A percentile compares a stretch with the other conserved stretches of the same genome.
phyloP scores from a whole-genome alignment of 2,888 invertebrate species.

The Scotopteryx bipunctaria region DNA sequence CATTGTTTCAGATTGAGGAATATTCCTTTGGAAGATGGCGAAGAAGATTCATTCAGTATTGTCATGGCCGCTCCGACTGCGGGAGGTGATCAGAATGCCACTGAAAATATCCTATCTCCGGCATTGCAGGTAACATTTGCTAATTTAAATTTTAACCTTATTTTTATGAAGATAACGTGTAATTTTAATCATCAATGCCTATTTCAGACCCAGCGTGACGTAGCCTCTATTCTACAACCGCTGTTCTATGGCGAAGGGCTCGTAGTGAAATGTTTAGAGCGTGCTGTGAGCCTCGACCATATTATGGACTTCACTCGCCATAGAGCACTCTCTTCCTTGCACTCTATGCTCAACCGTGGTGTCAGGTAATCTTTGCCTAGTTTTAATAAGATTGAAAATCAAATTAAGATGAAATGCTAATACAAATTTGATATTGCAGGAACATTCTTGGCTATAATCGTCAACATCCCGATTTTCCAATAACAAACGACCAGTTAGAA shows the following conservation, averaged over 20 bases:
- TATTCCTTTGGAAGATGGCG: conserved; percentile 94
- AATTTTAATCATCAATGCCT: background rate
- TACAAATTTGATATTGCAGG: conserved; percentile 59
- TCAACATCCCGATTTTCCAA: conserved; percentile 96
- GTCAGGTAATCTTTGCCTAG: conserved; percentile 82
- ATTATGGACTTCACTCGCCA: conserved; percentile 99
- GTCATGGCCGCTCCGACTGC: conserved; percentile 83
- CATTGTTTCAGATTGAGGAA: conserved; percentile 88
- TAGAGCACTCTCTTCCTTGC: conserved; percentile 96
- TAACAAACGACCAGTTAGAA: conserved; percentile 95
- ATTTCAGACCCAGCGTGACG: conserved; percentile 91
- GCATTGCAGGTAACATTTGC: conserved; percentile 85
- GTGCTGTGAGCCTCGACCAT: conserved; percentile 96
- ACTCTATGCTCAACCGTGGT: conserved; percentile 98
- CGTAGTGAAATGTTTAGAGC: conserved; percentile 95
- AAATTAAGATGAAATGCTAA: background rate
- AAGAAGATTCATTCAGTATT: conserved; percentile 88
- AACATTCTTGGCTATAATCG: conserved; percentile 97
- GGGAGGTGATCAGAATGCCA: conserved; percentile 83
- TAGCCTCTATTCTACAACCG: conserved; percentile 92
- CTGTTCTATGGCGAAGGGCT: conserved; percentile 96
- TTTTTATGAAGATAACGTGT: background rate
- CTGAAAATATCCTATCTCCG: conserved; percentile 92
- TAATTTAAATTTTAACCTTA: background rate
- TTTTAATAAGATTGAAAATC: conserved; percentile 8